These are phyloP conservation scores for Acropora tenuis DNA, from an alignment of 64 coral and sea anemone genomes.

Conservation along the genomic window DNA sequence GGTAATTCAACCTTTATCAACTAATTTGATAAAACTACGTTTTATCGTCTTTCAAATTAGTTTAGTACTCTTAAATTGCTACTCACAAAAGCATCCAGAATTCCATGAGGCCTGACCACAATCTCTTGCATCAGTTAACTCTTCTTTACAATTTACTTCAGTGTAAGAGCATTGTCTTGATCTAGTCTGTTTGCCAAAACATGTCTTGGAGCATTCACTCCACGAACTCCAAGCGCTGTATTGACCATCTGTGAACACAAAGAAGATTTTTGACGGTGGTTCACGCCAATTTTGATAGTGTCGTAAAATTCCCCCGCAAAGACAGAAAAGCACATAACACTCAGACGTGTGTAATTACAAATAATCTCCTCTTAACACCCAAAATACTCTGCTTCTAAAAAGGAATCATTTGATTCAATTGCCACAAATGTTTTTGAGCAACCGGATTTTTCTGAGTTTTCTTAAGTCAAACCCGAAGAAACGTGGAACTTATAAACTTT, in stretches of 20 bases:
- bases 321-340: too few species aligned
- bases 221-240: constrained; percentile 22
- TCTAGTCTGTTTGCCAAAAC: constrained; percentile 42
- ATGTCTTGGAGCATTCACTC: constrained; percentile 21
- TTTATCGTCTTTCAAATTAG: too few species aligned
- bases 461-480: too few species aligned
- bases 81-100: constrained; percentile 24
- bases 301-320: neutral
- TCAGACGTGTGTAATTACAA: too few species aligned
- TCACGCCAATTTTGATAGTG: neutral
- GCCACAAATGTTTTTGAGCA: neutral
- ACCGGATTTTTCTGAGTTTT: too few species aligned
- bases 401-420: neutral
- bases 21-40: too few species aligned
- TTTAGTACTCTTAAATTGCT: too few species aligned
- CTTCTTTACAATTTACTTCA: neutral
- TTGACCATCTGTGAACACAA: constrained; percentile 2
- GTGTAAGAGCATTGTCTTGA: neutral
- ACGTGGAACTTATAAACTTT: too few species aligned
- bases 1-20: too few species aligned
- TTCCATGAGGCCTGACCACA: constrained; percentile 4
- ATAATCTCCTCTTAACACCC: too few species aligned
- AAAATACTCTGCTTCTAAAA: too few species aligned
- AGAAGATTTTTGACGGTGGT: neutral
- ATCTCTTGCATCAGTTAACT: neutral